A percentile compares a stretch with the other conserved stretches of the same genome.
Evolutionary conservation across 1,140 invertebrate species (phyloP).

Genomic region (Ganaspis sp.): DNA sequence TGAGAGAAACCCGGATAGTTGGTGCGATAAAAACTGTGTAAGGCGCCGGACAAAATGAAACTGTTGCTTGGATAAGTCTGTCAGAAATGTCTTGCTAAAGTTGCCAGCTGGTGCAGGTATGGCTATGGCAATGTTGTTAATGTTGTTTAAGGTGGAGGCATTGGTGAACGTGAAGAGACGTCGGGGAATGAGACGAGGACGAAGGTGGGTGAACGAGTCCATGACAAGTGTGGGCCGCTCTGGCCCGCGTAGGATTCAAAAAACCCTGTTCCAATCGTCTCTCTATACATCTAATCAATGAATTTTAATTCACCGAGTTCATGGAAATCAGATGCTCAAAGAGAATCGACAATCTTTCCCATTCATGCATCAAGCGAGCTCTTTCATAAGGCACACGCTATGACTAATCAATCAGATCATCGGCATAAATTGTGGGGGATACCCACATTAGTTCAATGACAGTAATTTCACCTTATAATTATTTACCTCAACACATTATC

Average conservation of each 20-base stretch:
- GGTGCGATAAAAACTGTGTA: constrained; percentile 13
- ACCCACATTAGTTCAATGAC: constrained; percentile 28
- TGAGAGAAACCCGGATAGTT: constrained; percentile 4
- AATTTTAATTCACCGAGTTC: constrained; percentile 28
- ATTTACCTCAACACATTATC: not conserved
- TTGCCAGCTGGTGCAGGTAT: constrained; percentile 47
- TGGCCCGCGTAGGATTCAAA: constrained; percentile 58
- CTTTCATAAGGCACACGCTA: constrained; percentile 20
- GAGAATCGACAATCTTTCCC: constrained; percentile 32
- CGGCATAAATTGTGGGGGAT: constrained; percentile 24
- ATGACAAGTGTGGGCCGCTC: constrained; percentile 60
- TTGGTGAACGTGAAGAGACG: constrained; percentile 42
- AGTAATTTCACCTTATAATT: not conserved
- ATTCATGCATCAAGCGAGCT: constrained; percentile 35
- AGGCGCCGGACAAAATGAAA: constrained; percentile 27
- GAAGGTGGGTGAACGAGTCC: constrained; percentile 75
- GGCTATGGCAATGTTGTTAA: constrained; percentile 51
- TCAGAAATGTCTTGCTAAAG: constrained; percentile 47
- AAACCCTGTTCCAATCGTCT: not conserved
- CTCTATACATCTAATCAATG: not conserved
- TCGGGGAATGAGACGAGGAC: constrained; percentile 63
- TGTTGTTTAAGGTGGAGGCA: constrained; percentile 41
- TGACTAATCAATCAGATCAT: constrained; percentile 9
- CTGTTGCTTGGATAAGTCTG: constrained; percentile 1
- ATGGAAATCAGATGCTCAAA: constrained; percentile 44